Evolutionary conservation across 2,797 vertebrate genomes (phyloP).

Genomic region (Megaceryle alcyon): DNA sequence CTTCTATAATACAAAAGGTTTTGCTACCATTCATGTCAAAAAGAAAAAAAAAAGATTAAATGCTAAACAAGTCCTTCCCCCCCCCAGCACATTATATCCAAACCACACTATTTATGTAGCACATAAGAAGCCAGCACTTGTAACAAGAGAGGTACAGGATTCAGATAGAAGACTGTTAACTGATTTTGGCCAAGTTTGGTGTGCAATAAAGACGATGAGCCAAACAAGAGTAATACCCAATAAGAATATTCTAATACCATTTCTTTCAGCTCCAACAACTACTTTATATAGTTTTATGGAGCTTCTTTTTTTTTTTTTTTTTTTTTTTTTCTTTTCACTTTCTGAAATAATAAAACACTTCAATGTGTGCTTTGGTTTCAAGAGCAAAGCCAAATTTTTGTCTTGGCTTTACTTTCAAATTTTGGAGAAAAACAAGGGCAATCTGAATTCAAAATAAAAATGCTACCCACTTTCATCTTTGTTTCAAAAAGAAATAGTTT

Average conservation of each 20-base stretch:
- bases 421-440: not conserved
- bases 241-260: not conserved
- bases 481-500: not conserved
- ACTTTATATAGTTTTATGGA: not conserved
- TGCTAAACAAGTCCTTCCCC: not conserved
- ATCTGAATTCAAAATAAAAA: constrained; percentile 38
- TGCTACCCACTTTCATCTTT: not conserved
- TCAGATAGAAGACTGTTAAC: not conserved
- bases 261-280: not conserved
- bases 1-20: not conserved
- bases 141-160: not conserved
- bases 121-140: not conserved
- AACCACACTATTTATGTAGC: not conserved
- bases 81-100: not conserved
- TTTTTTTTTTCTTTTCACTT: not conserved
- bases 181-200: not conserved
- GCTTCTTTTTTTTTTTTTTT: not conserved
- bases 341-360: too few species aligned
- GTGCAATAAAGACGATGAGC: not conserved
- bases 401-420: not conserved
- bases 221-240: not conserved
- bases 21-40: not conserved
- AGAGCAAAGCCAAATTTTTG: constrained; percentile 13
- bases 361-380: constrained; percentile 10
- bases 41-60: not conserved